Percentiles rank a stretch among this genome's conserved stretches.
Conservation (phyloP, 2,888 invertebrate genomes). For the Drosophila suboccidentalis region DNA sequence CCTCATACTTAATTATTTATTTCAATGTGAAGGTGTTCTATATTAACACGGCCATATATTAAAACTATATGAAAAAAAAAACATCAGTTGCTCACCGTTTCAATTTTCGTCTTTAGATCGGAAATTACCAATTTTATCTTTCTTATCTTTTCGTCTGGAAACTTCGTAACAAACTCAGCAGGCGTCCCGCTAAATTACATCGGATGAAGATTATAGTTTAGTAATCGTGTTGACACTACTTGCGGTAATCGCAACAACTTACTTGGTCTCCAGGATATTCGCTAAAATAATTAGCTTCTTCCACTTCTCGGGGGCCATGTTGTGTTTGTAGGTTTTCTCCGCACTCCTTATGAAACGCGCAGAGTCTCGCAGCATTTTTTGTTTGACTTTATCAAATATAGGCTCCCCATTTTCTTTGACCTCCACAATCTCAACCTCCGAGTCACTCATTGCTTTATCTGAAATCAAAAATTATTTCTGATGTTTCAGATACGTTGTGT, state of each 20-base stretch:
- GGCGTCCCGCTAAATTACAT: slow-evolving; percentile 15
- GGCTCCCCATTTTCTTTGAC: neutral
- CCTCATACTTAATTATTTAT: no score
- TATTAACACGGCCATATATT: no score
- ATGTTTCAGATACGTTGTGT: no score
- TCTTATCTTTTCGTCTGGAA: neutral
- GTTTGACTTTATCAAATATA: slow-evolving; percentile 35
- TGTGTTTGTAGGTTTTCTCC: slow-evolving; percentile 84
- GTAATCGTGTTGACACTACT: neutral
- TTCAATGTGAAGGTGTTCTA: no score
- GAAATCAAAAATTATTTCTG: neutral
- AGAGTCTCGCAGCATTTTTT: slow-evolving; percentile 86
- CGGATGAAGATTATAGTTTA: neutral
- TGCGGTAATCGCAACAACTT: slow-evolving; percentile 11
- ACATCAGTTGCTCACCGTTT: slow-evolving; percentile 25
- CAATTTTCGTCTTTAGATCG: slow-evolving; percentile 27
- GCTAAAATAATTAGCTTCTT: slow-evolving; percentile 76
- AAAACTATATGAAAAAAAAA: no score
- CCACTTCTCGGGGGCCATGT: slow-evolving; percentile 57
- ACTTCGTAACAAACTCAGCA: slow-evolving; percentile 7
- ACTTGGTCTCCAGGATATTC: slow-evolving; percentile 72
- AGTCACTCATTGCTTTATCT: slow-evolving; percentile 9
- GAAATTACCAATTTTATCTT: slow-evolving; percentile 39
- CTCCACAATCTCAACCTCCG: slow-evolving; percentile 1
- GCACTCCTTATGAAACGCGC: slow-evolving; percentile 91